Percentiles rank a stretch among this genome's conserved stretches.
Conservation (phyloP, 2,888 invertebrate species). For the Synergus laeviventris region DNA sequence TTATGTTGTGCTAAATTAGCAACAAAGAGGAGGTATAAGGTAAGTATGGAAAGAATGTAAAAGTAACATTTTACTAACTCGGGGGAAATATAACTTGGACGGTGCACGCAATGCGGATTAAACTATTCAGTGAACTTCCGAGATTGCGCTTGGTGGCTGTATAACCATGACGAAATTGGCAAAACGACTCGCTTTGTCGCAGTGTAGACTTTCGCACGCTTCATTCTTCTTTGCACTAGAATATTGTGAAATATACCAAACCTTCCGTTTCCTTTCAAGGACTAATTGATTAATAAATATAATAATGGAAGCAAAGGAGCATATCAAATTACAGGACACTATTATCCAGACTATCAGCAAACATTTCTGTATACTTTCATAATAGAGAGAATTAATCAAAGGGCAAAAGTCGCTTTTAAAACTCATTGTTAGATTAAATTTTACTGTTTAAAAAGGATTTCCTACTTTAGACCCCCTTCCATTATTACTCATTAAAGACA, state of each 20-base stretch:
- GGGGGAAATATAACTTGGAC: constrained; percentile 36
- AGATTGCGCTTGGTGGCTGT: constrained; percentile 37
- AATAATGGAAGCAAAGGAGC: neutral
- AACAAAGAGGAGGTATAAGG: constrained; percentile 3
- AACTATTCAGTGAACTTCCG: constrained; percentile 39
- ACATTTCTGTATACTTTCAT: neutral
- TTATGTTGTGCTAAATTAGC: constrained; percentile 18
- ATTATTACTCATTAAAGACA: neutral
- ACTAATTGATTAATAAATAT: neutral
- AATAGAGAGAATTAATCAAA: neutral
- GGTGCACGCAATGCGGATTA: constrained; percentile 36
- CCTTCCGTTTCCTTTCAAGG: neutral
- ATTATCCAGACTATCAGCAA: neutral
- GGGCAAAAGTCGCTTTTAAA: too few species aligned
- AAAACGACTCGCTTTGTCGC: constrained; percentile 34
- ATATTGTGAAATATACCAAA: neutral
- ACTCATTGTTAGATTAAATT: too few species aligned
- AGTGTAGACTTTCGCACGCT: constrained; percentile 6
- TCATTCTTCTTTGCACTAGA: constrained; percentile 18
- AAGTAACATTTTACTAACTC: constrained; percentile 36
- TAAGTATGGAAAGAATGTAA: constrained; percentile 19
- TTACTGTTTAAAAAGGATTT: too few species aligned
- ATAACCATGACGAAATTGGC: constrained; percentile 40
- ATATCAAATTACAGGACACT: neutral
- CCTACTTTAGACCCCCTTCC: too few species aligned